phyloP scores from a whole-genome alignment of 1,140 invertebrate species.

The Bilobella aurantiaca region DNA sequence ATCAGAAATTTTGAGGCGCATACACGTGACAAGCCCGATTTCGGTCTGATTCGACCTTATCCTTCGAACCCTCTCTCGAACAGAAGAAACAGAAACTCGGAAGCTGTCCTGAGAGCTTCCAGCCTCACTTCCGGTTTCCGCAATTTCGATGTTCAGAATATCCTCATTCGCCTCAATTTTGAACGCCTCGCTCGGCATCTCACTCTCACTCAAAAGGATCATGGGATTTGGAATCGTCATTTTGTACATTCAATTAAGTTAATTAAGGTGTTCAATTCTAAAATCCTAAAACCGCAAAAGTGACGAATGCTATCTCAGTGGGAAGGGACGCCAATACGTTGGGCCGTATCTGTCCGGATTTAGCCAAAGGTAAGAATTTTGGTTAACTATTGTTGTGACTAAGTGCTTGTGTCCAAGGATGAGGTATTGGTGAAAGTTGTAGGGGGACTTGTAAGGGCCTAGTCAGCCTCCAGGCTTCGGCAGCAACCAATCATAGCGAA shows the following conservation, averaged over 20 bases:
- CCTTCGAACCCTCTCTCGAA: not conserved
- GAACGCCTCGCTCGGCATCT: not conserved
- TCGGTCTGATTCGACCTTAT: not conserved
- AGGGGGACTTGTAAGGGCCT: slow-evolving; percentile 11
- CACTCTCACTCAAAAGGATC: not conserved
- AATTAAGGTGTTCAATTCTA: not conserved
- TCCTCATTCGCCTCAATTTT: not conserved
- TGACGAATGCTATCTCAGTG: slow-evolving; percentile 27
- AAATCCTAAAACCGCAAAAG: no score
- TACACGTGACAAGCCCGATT: not conserved
- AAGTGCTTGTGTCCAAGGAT: not conserved
- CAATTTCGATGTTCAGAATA: not conserved
- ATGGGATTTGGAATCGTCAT: not conserved
- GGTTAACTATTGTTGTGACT: not conserved
- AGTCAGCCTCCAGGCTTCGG: slow-evolving; percentile 33
- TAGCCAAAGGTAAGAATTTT: not conserved
- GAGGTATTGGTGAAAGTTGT: not conserved
- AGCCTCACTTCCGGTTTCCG: not conserved
- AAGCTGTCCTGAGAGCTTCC: not conserved
- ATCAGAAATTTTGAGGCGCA: slow-evolving; percentile 7
- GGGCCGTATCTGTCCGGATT: slow-evolving; percentile 18
- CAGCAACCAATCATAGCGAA: slow-evolving; percentile 26
- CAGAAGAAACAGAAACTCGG: not conserved
- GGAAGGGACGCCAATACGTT: slow-evolving; percentile 29
- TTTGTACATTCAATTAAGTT: not conserved